Evolutionary conservation across 2,113 vertebrate species (phyloP), one percentile per base, ranked within the genome.

Genomic region (Poeciliopsis prolifica): DNA sequence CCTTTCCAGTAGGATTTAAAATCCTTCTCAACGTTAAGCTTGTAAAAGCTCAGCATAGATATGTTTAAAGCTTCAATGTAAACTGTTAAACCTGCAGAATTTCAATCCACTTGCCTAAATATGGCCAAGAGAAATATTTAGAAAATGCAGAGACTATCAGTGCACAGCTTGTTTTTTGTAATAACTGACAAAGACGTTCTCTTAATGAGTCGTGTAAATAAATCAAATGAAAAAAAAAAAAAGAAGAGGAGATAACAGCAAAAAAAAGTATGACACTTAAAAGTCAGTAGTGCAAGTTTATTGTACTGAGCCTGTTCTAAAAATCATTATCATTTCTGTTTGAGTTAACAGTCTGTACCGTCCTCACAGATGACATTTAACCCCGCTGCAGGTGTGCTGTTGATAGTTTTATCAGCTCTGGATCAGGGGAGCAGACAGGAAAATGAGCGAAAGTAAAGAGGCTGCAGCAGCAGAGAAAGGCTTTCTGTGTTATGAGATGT

Each of bases 391-490:
- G 92, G 92, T 90, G 91, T 86, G 91, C 74, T 89, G 91, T 79
- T 92, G 91, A 91, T 70, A 74, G 88, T 87, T 92, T 93, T 88
- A 93, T 93, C 89, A 88, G 74, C 5, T 28, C 70, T 66, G 77
- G 81, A 92, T 93, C 83, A 17, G 75, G 24, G 74, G 66, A 42
- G 40, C 65, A 51, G 76, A 66, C 68, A 78, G 70, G 31, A 48
- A 63, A 24, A 37, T 30, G 15, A 40, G 6, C 11, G 9, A 24
- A 74, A 44, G 13, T 14, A 58, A 11, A 37, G 60, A 29, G 35
- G 33, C 48, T 35, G 51, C 9, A 24, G 19, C 62, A 31, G 44
- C n/a, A 66, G 48, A 40, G 65, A 65, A 28, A 51, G 26, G 17
- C 69, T 15, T 61, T 33, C 37, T 64, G 72, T 54, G 65, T 69